phyloP scores from a whole-genome alignment of 2,113 vertebrate genomes.

The Vanacampus margaritifer region DNA sequence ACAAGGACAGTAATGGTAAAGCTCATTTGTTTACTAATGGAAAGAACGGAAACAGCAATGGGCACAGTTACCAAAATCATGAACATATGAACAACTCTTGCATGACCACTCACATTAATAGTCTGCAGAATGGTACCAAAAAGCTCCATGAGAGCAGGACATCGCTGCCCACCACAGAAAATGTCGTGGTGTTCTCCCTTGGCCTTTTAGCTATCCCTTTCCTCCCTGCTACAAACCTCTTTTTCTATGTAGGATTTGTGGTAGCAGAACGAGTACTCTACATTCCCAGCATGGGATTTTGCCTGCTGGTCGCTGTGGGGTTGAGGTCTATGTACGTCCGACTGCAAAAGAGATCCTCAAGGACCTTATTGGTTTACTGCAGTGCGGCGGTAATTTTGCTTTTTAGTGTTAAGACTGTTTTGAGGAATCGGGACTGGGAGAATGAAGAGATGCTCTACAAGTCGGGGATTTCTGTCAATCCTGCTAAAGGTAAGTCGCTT shows the following conservation, averaged over 20 bases:
- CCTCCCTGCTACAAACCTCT: constrained; percentile 93
- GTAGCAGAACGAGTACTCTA: constrained; percentile 97
- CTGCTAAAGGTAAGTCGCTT: constrained; percentile 90
- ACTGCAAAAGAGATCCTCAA: constrained; percentile 79
- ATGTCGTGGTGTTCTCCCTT: constrained; percentile 87
- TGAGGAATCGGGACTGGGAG: constrained; percentile 95
- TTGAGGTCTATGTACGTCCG: constrained; percentile 85
- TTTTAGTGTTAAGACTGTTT: constrained; percentile 86
- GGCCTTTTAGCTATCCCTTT: constrained; percentile 91
- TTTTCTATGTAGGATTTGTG: constrained; percentile 99
- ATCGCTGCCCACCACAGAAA: constrained; percentile 87
- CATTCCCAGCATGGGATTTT: constrained; percentile 99
- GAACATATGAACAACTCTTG: constrained; percentile 75
- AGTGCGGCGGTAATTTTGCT: constrained; percentile 83
- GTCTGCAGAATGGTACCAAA: constrained; percentile 84
- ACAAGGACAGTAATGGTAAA: constrained; percentile 82
- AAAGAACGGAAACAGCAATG: constrained; percentile 83
- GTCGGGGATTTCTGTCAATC: constrained; percentile 98
- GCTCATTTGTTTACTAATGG: constrained; percentile 78
- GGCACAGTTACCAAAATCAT: constrained; percentile 82
- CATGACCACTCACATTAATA: constrained; percentile 63
- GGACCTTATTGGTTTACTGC: constrained; percentile 83
- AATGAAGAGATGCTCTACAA: constrained; percentile 98
- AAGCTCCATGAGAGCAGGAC: constrained; percentile 71
- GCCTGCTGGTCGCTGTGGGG: constrained; percentile 90